Base-by-base conservation (phyloP, 2,113 vertebrate species). In the Brachypteracias leptosomus region DNA sequence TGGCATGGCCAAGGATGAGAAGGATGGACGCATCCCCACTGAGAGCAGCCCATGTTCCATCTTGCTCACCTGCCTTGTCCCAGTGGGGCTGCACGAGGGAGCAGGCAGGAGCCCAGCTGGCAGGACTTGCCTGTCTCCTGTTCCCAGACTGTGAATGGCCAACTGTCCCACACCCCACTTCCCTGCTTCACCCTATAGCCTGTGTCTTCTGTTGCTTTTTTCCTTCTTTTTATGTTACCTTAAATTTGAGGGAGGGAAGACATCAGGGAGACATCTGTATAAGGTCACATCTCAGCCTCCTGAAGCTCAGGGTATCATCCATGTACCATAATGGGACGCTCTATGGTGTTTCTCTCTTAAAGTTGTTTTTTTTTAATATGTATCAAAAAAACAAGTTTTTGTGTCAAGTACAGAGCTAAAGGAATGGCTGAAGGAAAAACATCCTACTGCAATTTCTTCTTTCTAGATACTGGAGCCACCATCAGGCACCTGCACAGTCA, bases 21-120 rank as follows among this genome's bases (percentile, higher is more conserved):
- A 42, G n/a, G 20, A 63, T 17, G n/a, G 57, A 33, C 2, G 0
- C 4, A 2, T 40, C 6, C 61, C 31, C n/a, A 13, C 5, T 0
- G 1, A 71, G 42, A 21, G 36, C 46, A 90, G 71, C 58, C 57
- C 6, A 0, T 5, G 2, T 58, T n/a, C 18, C 66, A 44, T 21
- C 51, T 47, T 25, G 9, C 13, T 62, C 13, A 0, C 6, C 51
- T 21, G 51, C 24, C 12, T 62, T 3, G 1, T 58, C 7, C 7
- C 71, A 17, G 55, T 3, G 4, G 42, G n/a, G 31, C 47, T 76
- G 62, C 42, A 24, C 35, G 78, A 46, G 13, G 68, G 28, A 73
- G 38, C 0, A 0, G 36, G 38, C 63, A 84, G 74, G 24, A 85
- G 63, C 33, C 54, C 35, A 16, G 21, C 31, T 36, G 77, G 19